Evolutionary conservation across 2,888 invertebrate species (phyloP).

Genomic region (Unio delphinus): DNA sequence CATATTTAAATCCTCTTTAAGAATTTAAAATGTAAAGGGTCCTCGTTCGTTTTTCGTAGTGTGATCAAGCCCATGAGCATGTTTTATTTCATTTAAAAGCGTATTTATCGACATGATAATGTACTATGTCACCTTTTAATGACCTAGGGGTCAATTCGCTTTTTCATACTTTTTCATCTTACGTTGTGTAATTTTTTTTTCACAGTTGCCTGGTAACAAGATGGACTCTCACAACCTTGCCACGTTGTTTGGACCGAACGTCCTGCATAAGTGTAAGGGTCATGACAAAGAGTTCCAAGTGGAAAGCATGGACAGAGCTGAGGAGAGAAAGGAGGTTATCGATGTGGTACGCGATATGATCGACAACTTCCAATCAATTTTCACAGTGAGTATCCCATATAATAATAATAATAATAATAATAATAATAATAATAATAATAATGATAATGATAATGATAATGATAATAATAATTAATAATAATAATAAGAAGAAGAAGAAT

Average conservation of each 20-base stretch:
- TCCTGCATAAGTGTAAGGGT: constrained; percentile 79
- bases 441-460: too few relatives aligned
- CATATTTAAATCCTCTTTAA: too few relatives aligned
- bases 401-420: too few relatives aligned
- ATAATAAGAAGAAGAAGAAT: too few relatives aligned
- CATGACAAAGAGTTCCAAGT: constrained; percentile 64
- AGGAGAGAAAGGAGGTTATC: constrained; percentile 89
- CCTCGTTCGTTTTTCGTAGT: too few relatives aligned
- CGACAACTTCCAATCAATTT: constrained; percentile 82
- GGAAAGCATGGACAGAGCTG: constrained; percentile 76
- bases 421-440: too few relatives aligned
- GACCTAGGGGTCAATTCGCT: background rate
- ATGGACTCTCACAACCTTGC: constrained; percentile 95
- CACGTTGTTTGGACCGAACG: constrained; percentile 93
- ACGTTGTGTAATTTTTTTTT: constrained; percentile 1
- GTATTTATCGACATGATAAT: too few relatives aligned
- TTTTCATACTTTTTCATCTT: background rate
- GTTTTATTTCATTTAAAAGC: too few relatives aligned
- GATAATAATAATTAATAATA: too few relatives aligned
- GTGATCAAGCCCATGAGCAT: too few relatives aligned
- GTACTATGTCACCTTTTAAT: background rate
- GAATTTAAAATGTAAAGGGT: too few relatives aligned
- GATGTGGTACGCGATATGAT: constrained; percentile 88
- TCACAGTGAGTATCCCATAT: constrained; percentile 73
- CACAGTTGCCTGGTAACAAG: constrained; percentile 85